phyloP scores from a whole-genome alignment of 2,797 vertebrate genomes.

The Sarcophilus harrisii region DNA sequence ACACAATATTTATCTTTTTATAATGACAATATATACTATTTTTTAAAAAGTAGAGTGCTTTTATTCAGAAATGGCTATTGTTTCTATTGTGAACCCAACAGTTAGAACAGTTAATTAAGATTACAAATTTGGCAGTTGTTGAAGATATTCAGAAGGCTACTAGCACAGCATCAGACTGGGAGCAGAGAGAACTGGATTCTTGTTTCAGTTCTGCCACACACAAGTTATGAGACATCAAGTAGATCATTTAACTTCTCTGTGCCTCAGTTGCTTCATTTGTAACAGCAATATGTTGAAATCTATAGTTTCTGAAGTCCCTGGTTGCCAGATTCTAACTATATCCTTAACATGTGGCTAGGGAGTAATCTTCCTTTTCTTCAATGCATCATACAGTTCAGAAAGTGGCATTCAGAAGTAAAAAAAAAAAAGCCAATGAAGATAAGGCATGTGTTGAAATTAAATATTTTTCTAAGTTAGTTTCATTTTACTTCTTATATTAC shows the following conservation, averaged over 20 bases:
- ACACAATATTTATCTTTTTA: background rate
- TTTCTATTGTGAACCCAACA: background rate
- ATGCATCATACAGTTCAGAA: background rate
- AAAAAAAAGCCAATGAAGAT: background rate
- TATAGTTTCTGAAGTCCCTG: constrained; percentile 3
- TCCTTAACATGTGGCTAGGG: background rate
- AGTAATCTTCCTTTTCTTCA: constrained; percentile 5
- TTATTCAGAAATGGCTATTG: background rate
- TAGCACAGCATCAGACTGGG: background rate
- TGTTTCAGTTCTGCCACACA: background rate
- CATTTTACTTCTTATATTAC: background rate
- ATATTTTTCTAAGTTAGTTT: background rate
- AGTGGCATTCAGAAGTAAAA: background rate
- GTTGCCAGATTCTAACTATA: background rate
- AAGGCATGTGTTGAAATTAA: background rate
- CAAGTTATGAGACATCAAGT: background rate
- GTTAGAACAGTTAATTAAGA: background rate
- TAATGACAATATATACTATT: background rate
- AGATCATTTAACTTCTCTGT: background rate
- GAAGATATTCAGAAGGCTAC: background rate
- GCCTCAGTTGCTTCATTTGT: background rate
- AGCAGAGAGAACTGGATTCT: background rate
- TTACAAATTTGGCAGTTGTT: background rate
- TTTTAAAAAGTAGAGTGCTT: background rate
- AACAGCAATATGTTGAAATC: background rate